A percentile compares a stretch with the other conserved stretches of the same genome.
These are phyloP conservation scores for Sylvicola fuscatus DNA, from an alignment of 2,888 invertebrate species.

Conservation along the genomic window DNA sequence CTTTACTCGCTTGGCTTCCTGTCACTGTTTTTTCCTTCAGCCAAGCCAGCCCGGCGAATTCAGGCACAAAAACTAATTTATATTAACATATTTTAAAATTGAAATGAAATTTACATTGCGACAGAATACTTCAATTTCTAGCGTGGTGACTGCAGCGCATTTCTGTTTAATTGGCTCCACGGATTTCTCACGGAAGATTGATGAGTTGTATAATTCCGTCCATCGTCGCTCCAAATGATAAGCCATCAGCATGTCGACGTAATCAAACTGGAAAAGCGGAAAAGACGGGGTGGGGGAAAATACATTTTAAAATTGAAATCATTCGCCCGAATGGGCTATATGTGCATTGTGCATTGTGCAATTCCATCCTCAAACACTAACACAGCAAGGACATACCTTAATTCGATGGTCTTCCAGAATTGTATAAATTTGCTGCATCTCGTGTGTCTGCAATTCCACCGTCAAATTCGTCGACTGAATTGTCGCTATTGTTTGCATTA, in stretches of 20 bases:
- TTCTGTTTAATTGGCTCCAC: constrained; percentile 66
- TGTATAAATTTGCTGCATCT: constrained; percentile 57
- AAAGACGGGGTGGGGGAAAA: neutral
- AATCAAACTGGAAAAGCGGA: constrained; percentile 16
- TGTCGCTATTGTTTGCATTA: constrained; percentile 61
- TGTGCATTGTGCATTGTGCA: too few relatives aligned
- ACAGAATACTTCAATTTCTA: constrained; percentile 33
- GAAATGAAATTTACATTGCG: neutral
- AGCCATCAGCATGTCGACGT: constrained; percentile 24
- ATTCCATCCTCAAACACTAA: too few relatives aligned
- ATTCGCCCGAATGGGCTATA: too few relatives aligned
- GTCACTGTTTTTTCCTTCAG: too few relatives aligned
- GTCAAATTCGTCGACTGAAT: constrained; percentile 57
- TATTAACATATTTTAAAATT: too few relatives aligned
- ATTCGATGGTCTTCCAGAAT: constrained; percentile 52
- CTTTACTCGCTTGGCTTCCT: too few relatives aligned
- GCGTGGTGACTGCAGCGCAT: constrained; percentile 61
- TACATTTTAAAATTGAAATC: too few relatives aligned
- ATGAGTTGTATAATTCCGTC: constrained; percentile 44
- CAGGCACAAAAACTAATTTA: too few relatives aligned
- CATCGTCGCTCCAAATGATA: constrained; percentile 43
- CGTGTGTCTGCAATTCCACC: constrained; percentile 52
- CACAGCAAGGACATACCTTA: too few relatives aligned
- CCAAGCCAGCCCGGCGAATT: too few relatives aligned
- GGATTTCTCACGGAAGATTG: constrained; percentile 44